phyloP scores from a whole-genome alignment of 2,888 invertebrate species.

The Melieria omissa region DNA sequence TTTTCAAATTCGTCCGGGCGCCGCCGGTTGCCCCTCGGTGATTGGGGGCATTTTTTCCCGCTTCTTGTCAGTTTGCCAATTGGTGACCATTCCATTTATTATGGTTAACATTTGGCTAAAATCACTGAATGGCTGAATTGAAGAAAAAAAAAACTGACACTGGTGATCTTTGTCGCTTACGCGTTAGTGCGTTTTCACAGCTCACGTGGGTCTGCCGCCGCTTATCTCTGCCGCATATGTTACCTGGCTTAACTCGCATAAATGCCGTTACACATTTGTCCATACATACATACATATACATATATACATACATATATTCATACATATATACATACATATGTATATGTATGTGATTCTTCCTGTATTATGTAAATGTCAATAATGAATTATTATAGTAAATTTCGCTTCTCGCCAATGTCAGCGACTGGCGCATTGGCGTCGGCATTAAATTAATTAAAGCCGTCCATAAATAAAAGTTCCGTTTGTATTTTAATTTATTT shows the following conservation, averaged over 20 bases:
- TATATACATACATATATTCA: not conserved
- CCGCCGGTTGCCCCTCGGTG: not conserved
- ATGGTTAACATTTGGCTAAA: not conserved
- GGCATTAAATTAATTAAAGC: slow-evolving; percentile 34
- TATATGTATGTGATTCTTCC: not conserved
- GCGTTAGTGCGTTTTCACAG: slow-evolving; percentile 29
- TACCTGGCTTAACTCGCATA: too few species aligned
- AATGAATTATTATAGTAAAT: slow-evolving; percentile 23
- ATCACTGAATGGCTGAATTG: not conserved
- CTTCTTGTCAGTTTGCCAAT: slow-evolving; percentile 1
- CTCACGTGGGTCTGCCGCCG: not conserved
- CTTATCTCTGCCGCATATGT: too few species aligned
- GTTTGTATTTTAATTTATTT: slow-evolving; percentile 32
- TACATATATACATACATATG: not conserved
- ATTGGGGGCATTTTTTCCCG: too few species aligned
- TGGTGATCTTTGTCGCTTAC: not conserved
- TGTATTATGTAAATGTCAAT: slow-evolving; percentile 20
- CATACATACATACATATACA: not conserved
- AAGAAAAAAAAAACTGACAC: slow-evolving; percentile 9
- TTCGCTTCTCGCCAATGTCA: slow-evolving; percentile 2
- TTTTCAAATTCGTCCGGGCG: not conserved
- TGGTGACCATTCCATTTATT: not conserved
- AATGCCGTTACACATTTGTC: too few species aligned
- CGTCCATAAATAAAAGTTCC: slow-evolving; percentile 29
- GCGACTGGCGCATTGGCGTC: slow-evolving; percentile 12